These are phyloP conservation scores for Leptodactylus fuscus DNA, from an alignment of 2,113 vertebrate genomes.

Conservation along the genomic window DNA sequence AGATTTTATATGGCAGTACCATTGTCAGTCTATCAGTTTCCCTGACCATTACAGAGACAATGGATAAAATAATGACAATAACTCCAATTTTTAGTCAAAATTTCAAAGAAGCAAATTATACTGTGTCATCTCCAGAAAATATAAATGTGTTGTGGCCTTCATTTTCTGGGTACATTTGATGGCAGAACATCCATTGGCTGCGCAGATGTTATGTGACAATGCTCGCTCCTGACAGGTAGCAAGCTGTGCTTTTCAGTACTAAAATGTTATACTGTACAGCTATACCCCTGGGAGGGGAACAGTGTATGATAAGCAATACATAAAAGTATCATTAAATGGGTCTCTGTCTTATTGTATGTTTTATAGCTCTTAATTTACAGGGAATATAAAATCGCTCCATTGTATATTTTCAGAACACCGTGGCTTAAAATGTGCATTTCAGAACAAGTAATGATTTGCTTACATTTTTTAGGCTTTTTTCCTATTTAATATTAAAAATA, in stretches of 20 bases:
- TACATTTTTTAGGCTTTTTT: neutral
- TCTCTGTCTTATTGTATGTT: slow-evolving; percentile 73
- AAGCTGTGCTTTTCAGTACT: slow-evolving; percentile 74
- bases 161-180: slow-evolving; percentile 64
- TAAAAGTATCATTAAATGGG: slow-evolving; percentile 75
- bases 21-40: neutral
- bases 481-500: slow-evolving; percentile 20
- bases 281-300: slow-evolving; percentile 74
- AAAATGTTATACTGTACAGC: slow-evolving; percentile 69
- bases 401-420: neutral
- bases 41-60: neutral
- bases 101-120: neutral
- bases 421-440: slow-evolving; percentile 5
- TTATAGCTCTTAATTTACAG: slow-evolving; percentile 72
- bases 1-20: neutral
- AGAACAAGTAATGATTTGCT: slow-evolving; percentile 23
- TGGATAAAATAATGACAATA: neutral
- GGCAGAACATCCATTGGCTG: slow-evolving; percentile 68
- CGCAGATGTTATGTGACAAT: slow-evolving; percentile 76
- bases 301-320: slow-evolving; percentile 77
- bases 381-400: neutral
- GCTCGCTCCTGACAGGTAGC: slow-evolving; percentile 78
- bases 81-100: neutral
- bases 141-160: slow-evolving; percentile 34
- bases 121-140: neutral